A percentile compares a stretch with the other conserved stretches of the same genome.
Evolutionary conservation across 2,113 vertebrate species (phyloP).

Genomic region (Abramis brama): DNA sequence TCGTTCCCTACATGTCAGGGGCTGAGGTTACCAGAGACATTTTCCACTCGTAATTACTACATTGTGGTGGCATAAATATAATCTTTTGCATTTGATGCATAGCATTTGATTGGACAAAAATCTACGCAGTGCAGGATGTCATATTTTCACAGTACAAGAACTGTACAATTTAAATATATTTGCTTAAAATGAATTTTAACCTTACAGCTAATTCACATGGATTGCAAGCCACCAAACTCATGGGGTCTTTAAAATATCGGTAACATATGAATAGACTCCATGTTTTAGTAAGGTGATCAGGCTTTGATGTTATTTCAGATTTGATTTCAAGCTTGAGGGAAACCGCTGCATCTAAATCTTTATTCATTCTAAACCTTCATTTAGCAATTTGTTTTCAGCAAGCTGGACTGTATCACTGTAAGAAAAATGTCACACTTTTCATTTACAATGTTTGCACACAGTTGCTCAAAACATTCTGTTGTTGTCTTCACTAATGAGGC

Average conservation of each 20-base stretch:
- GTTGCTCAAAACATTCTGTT: not conserved
- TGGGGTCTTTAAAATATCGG: not conserved
- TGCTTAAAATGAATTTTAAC: no score
- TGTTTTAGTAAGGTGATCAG: not conserved
- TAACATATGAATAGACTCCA: not conserved
- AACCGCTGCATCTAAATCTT: not conserved
- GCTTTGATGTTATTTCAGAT: not conserved
- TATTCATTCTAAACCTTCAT: not conserved
- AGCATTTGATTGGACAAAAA: no score
- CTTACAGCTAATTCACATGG: not conserved
- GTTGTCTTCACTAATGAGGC: conserved; percentile 2
- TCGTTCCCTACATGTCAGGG: no score
- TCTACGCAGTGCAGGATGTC: no score
- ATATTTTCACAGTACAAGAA: no score
- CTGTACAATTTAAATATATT: no score
- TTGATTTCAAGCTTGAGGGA: not conserved
- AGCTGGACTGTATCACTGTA: not conserved
- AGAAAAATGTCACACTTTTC: not conserved
- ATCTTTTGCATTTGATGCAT: no score
- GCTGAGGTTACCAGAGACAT: no score
- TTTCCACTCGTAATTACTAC: no score
- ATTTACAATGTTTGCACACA: not conserved
- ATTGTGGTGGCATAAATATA: no score
- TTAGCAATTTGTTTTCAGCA: not conserved
- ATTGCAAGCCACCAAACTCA: not conserved